These are phyloP conservation scores for Talpa occidentalis DNA, from an alignment of 2,113 vertebrate species.

Conservation along the genomic window DNA sequence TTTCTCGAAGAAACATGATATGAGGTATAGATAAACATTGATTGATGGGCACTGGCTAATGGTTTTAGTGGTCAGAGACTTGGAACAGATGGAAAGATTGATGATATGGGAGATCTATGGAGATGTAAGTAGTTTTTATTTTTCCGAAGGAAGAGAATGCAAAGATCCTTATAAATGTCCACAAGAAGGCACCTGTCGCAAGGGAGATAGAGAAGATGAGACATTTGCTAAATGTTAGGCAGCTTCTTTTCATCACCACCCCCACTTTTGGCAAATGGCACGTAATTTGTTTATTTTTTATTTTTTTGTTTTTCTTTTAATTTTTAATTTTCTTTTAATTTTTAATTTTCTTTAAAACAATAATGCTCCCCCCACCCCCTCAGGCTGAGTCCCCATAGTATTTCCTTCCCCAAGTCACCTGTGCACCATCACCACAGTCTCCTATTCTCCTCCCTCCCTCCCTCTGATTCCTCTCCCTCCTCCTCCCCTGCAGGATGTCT, in stretches of 20 bases:
- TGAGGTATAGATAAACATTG: background rate
- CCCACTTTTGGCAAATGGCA: background rate
- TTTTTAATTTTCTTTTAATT: too few species aligned
- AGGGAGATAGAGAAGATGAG: background rate
- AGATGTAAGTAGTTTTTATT: background rate
- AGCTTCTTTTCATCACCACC: background rate
- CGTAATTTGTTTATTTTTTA: too few species aligned
- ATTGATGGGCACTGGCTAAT: background rate
- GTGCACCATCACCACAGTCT: too few species aligned
- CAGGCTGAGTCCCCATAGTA: too few species aligned
- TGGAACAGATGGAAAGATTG: background rate
- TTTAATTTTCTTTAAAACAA: too few species aligned
- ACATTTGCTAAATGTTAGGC: background rate
- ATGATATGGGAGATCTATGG: background rate
- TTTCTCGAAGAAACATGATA: background rate
- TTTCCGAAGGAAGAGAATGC: background rate
- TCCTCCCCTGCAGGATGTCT: too few species aligned
- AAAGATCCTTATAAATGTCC: background rate
- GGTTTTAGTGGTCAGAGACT: background rate
- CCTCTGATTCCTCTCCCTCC: too few species aligned
- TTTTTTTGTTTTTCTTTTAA: too few species aligned
- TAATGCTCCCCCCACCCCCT: too few species aligned
- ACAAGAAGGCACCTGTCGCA: background rate
- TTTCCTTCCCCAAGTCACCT: too few species aligned
- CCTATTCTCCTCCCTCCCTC: too few species aligned